A percentile compares a stretch with the other conserved stretches of the same genome.
These are phyloP conservation scores for Caenorhabditis remanei DNA, from an alignment of 1,140 invertebrate species.

Conservation along the genomic window DNA sequence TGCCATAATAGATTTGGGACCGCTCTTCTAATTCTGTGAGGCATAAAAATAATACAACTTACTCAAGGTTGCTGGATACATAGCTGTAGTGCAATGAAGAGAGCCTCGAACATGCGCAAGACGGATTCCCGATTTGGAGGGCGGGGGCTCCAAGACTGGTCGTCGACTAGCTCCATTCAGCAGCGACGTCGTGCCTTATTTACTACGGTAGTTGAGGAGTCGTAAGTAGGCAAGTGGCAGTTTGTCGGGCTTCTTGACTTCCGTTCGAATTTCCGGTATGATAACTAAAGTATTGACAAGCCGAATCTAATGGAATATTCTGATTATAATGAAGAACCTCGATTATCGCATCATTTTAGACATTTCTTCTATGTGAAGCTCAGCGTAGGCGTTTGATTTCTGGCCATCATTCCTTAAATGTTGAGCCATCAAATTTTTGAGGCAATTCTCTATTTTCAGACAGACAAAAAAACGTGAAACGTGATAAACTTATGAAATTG, in stretches of 20 bases:
- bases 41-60: slow-evolving; percentile 45
- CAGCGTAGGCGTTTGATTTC: slow-evolving; percentile 36
- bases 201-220: slow-evolving; percentile 48
- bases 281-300: slow-evolving; percentile 35
- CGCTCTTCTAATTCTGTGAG: slow-evolving; percentile 15
- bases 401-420: neutral
- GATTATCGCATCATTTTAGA: slow-evolving; percentile 45
- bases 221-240: slow-evolving; percentile 15
- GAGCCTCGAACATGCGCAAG: slow-evolving; percentile 7
- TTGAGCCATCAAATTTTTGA: neutral
- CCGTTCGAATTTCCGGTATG: slow-evolving; percentile 54
- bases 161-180: slow-evolving; percentile 35
- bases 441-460: no score
- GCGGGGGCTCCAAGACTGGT: slow-evolving; percentile 11
- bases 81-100: slow-evolving; percentile 47
- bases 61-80: slow-evolving; percentile 49
- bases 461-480: neutral
- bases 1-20: slow-evolving; percentile 32
- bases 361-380: neutral
- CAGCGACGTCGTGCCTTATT: slow-evolving; percentile 16
- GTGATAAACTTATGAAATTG: slow-evolving; percentile 20
- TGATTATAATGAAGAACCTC: slow-evolving; percentile 12
- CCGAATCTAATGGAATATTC: slow-evolving; percentile 37
- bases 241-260: slow-evolving; percentile 37
- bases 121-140: slow-evolving; percentile 19